These are phyloP conservation scores for Ooceraea biroi DNA, from an alignment of 1,140 invertebrate genomes.

Conservation along the genomic window DNA sequence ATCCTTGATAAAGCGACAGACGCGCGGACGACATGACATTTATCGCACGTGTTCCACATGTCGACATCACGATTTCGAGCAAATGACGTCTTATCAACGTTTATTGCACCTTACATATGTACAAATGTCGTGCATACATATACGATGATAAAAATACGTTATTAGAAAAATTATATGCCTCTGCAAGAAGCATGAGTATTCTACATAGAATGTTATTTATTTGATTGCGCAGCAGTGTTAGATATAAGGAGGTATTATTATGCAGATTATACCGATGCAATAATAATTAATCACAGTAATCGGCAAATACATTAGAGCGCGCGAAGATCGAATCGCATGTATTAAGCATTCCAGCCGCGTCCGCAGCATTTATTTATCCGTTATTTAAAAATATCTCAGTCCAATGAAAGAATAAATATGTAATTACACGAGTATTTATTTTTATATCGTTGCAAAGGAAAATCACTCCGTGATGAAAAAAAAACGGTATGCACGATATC, in stretches of 20 bases:
- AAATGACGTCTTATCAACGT: slow-evolving; percentile 34
- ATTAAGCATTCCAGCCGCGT: slow-evolving; percentile 15
- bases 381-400: slow-evolving; percentile 28
- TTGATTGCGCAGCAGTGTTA: background rate
- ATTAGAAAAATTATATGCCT: background rate
- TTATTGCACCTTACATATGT: background rate
- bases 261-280: slow-evolving; percentile 15
- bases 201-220: background rate
- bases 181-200: background rate
- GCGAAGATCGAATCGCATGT: background rate
- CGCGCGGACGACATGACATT: slow-evolving; percentile 69
- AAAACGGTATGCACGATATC: slow-evolving; percentile 4
- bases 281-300: slow-evolving; percentile 40
- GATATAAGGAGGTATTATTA: slow-evolving; percentile 11
- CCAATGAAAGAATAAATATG: slow-evolving; percentile 6
- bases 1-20: slow-evolving; percentile 73
- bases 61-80: slow-evolving; percentile 70
- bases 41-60: slow-evolving; percentile 76
- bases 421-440: slow-evolving; percentile 52
- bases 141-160: background rate
- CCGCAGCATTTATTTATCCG: slow-evolving; percentile 2
- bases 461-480: slow-evolving; percentile 17
- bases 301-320: slow-evolving; percentile 23
- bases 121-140: background rate
- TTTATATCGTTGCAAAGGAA: slow-evolving; percentile 5